These are phyloP conservation scores for Dicrurus megarhynchus DNA, from an alignment of 2,113 vertebrate genomes.

Conservation along the genomic window DNA sequence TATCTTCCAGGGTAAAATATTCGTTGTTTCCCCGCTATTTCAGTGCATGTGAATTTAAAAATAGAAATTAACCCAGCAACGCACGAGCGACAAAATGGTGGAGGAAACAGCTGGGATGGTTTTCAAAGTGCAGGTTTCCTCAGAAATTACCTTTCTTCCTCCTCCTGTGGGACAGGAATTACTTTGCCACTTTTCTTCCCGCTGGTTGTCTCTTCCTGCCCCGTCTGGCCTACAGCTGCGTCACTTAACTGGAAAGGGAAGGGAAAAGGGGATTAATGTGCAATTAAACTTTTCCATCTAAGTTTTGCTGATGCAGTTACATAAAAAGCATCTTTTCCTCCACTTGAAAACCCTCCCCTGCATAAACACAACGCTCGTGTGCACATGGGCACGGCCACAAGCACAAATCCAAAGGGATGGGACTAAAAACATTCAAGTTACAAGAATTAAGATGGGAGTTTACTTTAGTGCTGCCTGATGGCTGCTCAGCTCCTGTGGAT, in stretches of 20 bases:
- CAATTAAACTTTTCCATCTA: not conserved
- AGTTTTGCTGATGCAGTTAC: not conserved
- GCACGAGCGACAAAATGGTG: not conserved
- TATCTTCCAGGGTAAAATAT: not conserved
- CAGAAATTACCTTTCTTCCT: slow-evolving; percentile 55
- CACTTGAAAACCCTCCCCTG: not conserved
- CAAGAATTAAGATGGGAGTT: not conserved
- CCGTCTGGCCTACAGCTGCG: slow-evolving; percentile 2
- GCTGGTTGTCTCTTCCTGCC: slow-evolving; percentile 29
- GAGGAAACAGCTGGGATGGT: not conserved
- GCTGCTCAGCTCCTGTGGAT: not conserved
- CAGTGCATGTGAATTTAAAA: not conserved
- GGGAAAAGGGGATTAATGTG: not conserved
- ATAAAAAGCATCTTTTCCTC: not conserved
- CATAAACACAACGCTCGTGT: not conserved
- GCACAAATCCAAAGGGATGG: not conserved
- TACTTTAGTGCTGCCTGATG: not conserved
- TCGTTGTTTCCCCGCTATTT: not conserved
- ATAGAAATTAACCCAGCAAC: not conserved
- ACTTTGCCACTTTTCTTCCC: slow-evolving; percentile 46
- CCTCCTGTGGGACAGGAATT: slow-evolving; percentile 16
- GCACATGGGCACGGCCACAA: not conserved
- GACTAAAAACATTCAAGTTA: not conserved
- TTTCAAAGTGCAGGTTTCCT: not conserved
- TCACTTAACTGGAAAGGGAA: not conserved